Conservation (phyloP, 2,113 vertebrate genomes). For the Seriola quinqueradiata region DNA sequence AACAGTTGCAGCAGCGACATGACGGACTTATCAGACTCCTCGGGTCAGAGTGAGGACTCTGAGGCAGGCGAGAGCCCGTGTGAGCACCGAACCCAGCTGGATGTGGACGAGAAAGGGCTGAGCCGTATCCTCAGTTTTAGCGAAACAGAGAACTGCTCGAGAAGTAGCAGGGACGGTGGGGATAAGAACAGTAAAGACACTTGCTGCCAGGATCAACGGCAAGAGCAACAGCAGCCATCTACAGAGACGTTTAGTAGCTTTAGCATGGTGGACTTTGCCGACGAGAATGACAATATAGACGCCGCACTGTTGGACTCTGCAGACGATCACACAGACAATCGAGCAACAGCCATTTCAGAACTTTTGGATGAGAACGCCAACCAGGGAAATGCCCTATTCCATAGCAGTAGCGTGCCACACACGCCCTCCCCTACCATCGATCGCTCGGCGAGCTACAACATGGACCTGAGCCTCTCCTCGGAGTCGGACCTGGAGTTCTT, state of each 20-base stretch:
- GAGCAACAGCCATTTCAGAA: conserved; percentile 84
- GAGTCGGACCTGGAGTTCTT: conserved; percentile 95
- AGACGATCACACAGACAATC: conserved; percentile 77
- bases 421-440: conserved; percentile 82
- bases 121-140: conserved; percentile 92
- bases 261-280: conserved; percentile 87
- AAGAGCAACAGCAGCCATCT: conserved; percentile 77
- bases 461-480: conserved; percentile 94
- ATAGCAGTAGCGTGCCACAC: conserved; percentile 82
- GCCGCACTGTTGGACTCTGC: conserved; percentile 69
- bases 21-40: conserved; percentile 92
- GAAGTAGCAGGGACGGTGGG: conserved; percentile 49
- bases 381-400: conserved; percentile 88
- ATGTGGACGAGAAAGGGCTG: conserved; percentile 88
- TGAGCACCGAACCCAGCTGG: conserved; percentile 81
- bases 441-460: conserved; percentile 87
- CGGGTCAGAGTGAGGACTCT: conserved; percentile 86
- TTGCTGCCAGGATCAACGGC: conserved; percentile 50
- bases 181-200: conserved; percentile 44
- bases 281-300: conserved; percentile 80
- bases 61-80: conserved; percentile 75
- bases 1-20: conserved; percentile 95
- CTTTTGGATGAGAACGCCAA: conserved; percentile 96
- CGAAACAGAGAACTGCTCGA: conserved; percentile 84
- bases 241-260: conserved; percentile 87